These are phyloP conservation scores for Eupeodes corollae DNA, from an alignment of 1,140 invertebrate species.

Conservation along the genomic window DNA sequence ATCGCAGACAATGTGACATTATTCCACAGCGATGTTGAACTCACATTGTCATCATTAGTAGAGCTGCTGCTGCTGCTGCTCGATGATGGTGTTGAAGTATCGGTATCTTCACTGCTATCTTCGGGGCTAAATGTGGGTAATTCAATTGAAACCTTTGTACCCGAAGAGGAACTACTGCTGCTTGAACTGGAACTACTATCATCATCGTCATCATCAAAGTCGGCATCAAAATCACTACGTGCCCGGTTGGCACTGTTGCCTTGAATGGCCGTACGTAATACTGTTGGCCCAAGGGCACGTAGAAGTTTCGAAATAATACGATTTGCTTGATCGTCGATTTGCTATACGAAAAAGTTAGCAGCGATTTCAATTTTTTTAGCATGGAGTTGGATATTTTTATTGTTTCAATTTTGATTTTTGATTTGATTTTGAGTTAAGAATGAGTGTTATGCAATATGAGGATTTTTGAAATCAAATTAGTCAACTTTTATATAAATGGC, in stretches of 20 bases:
- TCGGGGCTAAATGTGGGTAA: constrained; percentile 42
- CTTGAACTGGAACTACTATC: constrained; percentile 3
- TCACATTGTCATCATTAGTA: constrained; percentile 6
- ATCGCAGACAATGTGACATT: no score
- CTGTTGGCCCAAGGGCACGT: constrained; percentile 51
- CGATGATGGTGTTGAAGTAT: constrained; percentile 7
- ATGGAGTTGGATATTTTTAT: no score
- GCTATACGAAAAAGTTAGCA: constrained; percentile 43
- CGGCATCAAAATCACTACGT: constrained; percentile 30
- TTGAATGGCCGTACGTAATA: constrained; percentile 42
- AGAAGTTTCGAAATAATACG: constrained; percentile 54
- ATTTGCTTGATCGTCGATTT: constrained; percentile 66
- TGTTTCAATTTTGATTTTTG: no score
- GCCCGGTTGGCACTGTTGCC: constrained; percentile 29
- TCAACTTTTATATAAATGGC: no score
- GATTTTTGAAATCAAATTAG: no score
- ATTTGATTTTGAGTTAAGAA: no score
- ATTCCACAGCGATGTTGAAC: neutral
- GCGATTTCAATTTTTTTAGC: no score
- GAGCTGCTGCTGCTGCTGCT: constrained; percentile 1
- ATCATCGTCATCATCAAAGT: constrained; percentile 32
- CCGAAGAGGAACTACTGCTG: constrained; percentile 9
- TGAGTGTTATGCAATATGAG: no score
- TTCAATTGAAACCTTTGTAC: constrained; percentile 36
- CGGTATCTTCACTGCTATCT: constrained; percentile 24